Conservation (phyloP, 23 tunicate species). For the Clavelina lepadiformis region DNA sequence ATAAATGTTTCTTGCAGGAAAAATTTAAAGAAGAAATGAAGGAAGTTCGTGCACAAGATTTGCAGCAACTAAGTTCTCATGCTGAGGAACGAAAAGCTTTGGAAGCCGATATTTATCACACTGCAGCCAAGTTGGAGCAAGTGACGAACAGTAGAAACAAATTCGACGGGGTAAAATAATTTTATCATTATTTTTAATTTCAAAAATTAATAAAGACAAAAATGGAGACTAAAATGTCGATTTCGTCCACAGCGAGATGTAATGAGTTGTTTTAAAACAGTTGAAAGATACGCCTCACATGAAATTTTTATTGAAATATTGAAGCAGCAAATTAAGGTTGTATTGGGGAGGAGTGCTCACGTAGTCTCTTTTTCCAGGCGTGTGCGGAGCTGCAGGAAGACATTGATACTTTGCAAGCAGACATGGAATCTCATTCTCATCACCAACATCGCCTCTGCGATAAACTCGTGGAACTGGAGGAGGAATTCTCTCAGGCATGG, state of each 20-base stretch:
- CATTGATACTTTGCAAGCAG: constrained; percentile 14
- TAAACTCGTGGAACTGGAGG: constrained; percentile 33
- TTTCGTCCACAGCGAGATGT: too few relatives aligned
- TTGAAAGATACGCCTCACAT: too few relatives aligned
- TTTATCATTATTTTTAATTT: too few relatives aligned
- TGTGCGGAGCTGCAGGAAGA: constrained; percentile 8
- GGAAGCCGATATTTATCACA: constrained; percentile 47
- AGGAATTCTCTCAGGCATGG: constrained; percentile 49
- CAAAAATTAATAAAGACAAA: too few relatives aligned
- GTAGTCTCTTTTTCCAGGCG: constrained; percentile 7
- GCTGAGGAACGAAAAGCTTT: constrained; percentile 21
- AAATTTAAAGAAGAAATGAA: constrained; percentile 22
- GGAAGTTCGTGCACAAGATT: neutral
- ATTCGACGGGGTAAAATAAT: too few relatives aligned
- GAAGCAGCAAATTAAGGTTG: neutral
- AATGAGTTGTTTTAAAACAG: too few relatives aligned
- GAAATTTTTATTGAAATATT: too few relatives aligned
- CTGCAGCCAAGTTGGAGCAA: constrained; percentile 24
- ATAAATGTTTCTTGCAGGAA: constrained; percentile 4
- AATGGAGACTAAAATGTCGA: too few relatives aligned
- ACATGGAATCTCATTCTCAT: constrained; percentile 24
- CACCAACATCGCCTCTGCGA: constrained; percentile 23
- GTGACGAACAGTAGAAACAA: constrained; percentile 18
- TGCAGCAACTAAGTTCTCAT: constrained; percentile 10
- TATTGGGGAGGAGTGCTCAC: neutral